Evolutionary conservation across 2,113 vertebrate species (phyloP), one percentile per base, ranked within the genome.

Genomic region (Orientallactaga bullata): DNA sequence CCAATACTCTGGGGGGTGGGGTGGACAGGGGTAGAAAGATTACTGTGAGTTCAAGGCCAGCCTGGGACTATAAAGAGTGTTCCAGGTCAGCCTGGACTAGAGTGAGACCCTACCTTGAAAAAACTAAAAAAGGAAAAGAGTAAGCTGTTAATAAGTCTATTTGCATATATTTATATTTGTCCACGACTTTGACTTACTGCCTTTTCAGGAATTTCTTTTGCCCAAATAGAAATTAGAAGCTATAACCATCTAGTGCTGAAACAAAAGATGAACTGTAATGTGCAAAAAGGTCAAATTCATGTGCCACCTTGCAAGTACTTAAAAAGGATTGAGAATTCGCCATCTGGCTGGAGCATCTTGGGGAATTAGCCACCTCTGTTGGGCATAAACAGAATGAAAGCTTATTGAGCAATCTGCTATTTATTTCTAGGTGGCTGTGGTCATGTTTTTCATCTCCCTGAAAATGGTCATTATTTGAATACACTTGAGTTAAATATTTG

Each of bases 311-410:
- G 37, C 65, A 96, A 84, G 79, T 61, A 77, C 78, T 89, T 78
- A 79, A 91, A 90, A 95, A 96, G 73, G 65, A 91, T 74, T 88
- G 90, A 96, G 88, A 90, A 92, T 65, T 97, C 90, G 89, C 88
- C 76, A 86, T 94, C 71, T 94, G 91, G 74, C 83, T 51, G 90
- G 94, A 35, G 61, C 51, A 88, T 90, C 74, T 85, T 74, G 60
- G 78, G 60, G 85, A 94, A 82, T 39, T 42, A 85, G 28, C 42
- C 32, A 92, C 85, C 90, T 96, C 90, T 96, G 47, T 61, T 69
- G 35, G 58, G 78, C 78, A 88, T 82, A 96, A 92, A 84, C 39
- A 95, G 81, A 91, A 89, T 55, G 65, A 81, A 94, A 89, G 47
- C 77, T 84, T 61, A 35, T 85, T 77, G 85, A 81, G 68, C 18